These are phyloP conservation scores for Phrynocephalus guinanensis DNA, from an alignment of 2,797 vertebrate genomes.

Conservation along the genomic window DNA sequence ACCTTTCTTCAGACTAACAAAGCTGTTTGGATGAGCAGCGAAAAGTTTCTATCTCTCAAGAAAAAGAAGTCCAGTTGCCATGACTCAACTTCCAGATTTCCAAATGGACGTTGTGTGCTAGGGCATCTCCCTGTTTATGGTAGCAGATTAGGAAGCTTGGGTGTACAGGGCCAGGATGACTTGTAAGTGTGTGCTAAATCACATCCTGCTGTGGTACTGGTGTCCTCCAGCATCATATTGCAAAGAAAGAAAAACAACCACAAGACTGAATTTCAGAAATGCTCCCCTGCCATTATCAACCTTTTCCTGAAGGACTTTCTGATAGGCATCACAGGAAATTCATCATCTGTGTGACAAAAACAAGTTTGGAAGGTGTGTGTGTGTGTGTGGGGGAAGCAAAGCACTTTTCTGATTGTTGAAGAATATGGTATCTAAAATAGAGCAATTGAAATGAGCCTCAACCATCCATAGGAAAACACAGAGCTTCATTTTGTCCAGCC, in stretches of 20 bases:
- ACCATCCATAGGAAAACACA: not conserved
- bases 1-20: not conserved
- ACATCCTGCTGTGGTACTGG: not conserved
- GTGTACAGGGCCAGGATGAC: too few relatives aligned
- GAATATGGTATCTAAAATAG: not conserved
- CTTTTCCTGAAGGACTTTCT: not conserved
- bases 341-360: not conserved
- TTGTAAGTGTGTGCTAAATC: not conserved
- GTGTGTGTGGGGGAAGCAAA: not conserved
- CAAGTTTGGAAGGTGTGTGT: not conserved
- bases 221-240: not conserved
- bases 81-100: not conserved
- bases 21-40: not conserved
- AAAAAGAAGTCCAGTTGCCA: too few relatives aligned
- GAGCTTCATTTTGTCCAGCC: not conserved
- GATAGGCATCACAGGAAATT: not conserved
- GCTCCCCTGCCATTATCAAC: too few relatives aligned
- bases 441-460: not conserved
- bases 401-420: not conserved
- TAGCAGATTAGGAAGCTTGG: not conserved
- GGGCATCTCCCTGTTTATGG: not conserved
- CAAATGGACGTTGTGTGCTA: not conserved
- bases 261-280: not conserved
- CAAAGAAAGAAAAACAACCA: not conserved
- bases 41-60: too few relatives aligned